phyloP scores from a whole-genome alignment of 2,797 vertebrate species.

The Crax fasciolata region DNA sequence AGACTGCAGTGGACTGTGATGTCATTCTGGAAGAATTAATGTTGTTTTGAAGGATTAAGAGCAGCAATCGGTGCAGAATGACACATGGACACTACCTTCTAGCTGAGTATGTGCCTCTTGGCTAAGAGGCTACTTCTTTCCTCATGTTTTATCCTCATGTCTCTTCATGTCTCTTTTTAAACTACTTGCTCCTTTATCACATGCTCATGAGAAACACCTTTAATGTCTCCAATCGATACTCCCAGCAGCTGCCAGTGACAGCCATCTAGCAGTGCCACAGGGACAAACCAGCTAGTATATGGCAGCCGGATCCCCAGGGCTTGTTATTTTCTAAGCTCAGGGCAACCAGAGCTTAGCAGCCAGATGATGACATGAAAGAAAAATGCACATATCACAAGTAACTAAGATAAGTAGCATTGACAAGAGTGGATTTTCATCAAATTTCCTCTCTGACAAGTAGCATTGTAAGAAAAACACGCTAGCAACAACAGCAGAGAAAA shows the following conservation, averaged over 20 bases:
- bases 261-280: not conserved
- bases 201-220: not conserved
- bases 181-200: not conserved
- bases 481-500: not conserved
- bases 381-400: not conserved
- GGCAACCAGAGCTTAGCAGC: not conserved
- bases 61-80: not conserved
- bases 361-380: not conserved
- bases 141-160: not conserved
- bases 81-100: not conserved
- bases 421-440: not conserved
- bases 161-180: not conserved
- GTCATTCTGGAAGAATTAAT: not conserved
- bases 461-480: not conserved
- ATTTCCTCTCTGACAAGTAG: not conserved
- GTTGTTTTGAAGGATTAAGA: constrained; percentile 3
- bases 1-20: not conserved
- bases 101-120: not conserved
- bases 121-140: not conserved
- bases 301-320: not conserved
- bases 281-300: not conserved
- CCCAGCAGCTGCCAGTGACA: not conserved
- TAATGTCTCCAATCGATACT: not conserved
- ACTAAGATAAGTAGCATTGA: not conserved
- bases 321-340: not conserved